Base-by-base conservation (phyloP, 2,113 vertebrate genomes). In the Pholis gunnellus region DNA sequence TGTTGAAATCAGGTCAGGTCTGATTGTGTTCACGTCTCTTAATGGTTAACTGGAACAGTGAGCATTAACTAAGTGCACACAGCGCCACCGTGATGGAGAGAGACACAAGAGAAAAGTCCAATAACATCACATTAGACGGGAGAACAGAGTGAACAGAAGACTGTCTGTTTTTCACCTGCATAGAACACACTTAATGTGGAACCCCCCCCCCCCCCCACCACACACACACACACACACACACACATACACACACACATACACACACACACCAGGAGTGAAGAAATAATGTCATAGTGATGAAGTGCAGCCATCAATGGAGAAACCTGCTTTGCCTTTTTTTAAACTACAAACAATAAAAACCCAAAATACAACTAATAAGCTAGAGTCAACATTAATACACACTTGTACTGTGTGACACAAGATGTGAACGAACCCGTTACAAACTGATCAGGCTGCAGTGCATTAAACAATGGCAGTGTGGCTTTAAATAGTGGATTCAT, bases 271-370 rank as follows among this genome's bases (percentile, higher is more conserved):
- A 31, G 0, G 31, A 29, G 29, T 29, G 29, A 29, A 29, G 29
- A 31, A 31, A 31, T 31, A 31, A 31, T 31, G 31, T 31, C 31
- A 29, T 29, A 31, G 31, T 31, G 31, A 31, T 31, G 31, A 31
- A 27, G 18, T 66, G 57, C 64, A 56, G 70, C 64, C 50, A 20
- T 22, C 14, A 44, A 14, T 5, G 66, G 9, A 74, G 15, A 78
- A n/a, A 48, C 44, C 34, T 70, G 70, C 57, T 38, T 29, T 31
- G 6, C 48, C 44, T 31, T 56, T 80, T 42, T 76, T 14, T 54
- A 59, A 82, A 60, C 71, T 57, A 63, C 61, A 73, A 50, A 48
- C 61, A 10, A 61, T 52, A n/a, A 70, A 6, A 75, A 72, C 34
- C 66, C 67, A 2, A 1, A 0, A 40, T 14, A 71, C 10, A 52